Percentiles rank a stretch among this genome's conserved stretches.
These are phyloP conservation scores for Virgularia gustaviana DNA, from an alignment of 92 coral and sea anemone species.

Conservation along the genomic window DNA sequence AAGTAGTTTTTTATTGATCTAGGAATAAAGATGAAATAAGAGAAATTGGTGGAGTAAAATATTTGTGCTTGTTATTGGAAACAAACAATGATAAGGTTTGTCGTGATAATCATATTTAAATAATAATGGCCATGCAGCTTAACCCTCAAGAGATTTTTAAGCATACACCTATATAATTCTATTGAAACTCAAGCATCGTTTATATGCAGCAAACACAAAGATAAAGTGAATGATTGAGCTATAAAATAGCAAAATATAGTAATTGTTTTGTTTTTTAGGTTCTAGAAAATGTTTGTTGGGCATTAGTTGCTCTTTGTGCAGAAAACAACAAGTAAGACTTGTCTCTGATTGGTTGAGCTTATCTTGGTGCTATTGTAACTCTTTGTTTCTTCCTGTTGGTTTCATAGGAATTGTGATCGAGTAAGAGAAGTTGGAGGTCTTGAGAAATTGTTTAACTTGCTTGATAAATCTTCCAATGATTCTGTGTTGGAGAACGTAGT, in stretches of 20 bases:
- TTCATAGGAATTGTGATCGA: constrained; percentile 68
- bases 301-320: constrained; percentile 64
- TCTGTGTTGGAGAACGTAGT: constrained; percentile 72
- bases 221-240: no score
- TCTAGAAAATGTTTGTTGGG: constrained; percentile 81
- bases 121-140: no score
- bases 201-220: no score
- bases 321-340: constrained; percentile 67
- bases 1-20: no score
- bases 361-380: background rate
- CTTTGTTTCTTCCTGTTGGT: background rate
- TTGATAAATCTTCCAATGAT: constrained; percentile 48
- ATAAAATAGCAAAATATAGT: no score
- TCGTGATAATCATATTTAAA: no score
- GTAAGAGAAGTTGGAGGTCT: constrained; percentile 73
- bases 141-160: no score
- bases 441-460: constrained; percentile 59
- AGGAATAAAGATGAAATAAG: constrained; percentile 73
- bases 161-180: no score
- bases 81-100: constrained; percentile 63
- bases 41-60: constrained; percentile 68
- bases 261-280: constrained; percentile 54
- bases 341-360: background rate
- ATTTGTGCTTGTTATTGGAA: constrained; percentile 63
- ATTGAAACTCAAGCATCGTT: no score